A percentile compares a stretch with the other conserved stretches of the same genome.
Conservation (phyloP, 1,140 invertebrate genomes). For the Gerris buenoi region DNA sequence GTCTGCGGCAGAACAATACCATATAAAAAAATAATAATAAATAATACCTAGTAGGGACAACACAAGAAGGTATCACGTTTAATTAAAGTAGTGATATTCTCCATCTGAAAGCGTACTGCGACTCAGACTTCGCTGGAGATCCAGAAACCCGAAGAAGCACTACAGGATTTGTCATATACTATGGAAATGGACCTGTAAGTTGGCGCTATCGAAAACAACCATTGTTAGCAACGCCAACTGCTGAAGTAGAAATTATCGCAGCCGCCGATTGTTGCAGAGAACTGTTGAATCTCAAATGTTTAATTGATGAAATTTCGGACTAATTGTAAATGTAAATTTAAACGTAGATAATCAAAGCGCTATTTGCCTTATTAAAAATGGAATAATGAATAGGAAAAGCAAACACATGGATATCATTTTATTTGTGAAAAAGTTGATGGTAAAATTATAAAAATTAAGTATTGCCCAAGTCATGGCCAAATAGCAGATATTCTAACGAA, state of each 20-base stretch:
- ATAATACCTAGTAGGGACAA: background rate
- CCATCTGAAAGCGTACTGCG: conserved; percentile 8
- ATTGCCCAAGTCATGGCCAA: no score
- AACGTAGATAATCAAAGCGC: background rate
- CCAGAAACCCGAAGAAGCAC: conserved; percentile 7
- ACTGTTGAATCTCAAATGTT: background rate
- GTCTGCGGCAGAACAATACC: no score
- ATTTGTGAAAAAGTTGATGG: no score
- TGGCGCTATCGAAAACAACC: conserved; percentile 14
- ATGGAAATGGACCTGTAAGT: conserved; percentile 9
- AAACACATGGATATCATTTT: background rate
- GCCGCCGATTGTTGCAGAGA: conserved; percentile 14
- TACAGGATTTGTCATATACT: conserved; percentile 15
- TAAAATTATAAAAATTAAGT: no score
- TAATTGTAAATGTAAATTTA: background rate
- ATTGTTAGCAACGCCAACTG: conserved; percentile 10
- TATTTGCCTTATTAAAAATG: background rate
- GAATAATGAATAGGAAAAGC: background rate
- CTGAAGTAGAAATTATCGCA: conserved; percentile 15
- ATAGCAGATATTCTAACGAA: no score
- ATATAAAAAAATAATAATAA: background rate
- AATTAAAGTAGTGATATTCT: background rate
- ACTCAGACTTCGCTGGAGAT: conserved; percentile 13
- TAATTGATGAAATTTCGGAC: background rate
- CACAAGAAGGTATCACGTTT: background rate